These are phyloP conservation scores for Tenthredo notha DNA, from an alignment of 2,888 invertebrate genomes.

Conservation along the genomic window DNA sequence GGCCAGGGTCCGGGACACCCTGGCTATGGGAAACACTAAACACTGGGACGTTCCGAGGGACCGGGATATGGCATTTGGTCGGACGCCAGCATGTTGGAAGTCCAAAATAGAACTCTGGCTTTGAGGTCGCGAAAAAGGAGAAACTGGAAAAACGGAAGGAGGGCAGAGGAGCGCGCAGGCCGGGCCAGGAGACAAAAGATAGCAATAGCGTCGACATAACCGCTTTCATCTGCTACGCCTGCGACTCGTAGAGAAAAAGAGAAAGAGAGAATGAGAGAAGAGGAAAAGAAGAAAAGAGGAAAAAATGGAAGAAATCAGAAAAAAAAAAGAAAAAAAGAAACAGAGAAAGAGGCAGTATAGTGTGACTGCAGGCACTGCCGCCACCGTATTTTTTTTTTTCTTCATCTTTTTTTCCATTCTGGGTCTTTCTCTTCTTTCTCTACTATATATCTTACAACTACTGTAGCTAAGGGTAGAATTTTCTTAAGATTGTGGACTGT, in stretches of 20 bases:
- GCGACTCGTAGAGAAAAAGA: constrained; percentile 55
- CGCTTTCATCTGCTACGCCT: constrained; percentile 72
- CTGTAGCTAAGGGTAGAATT: constrained; percentile 33
- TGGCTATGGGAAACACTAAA: constrained; percentile 50
- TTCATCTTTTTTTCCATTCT: constrained; percentile 47
- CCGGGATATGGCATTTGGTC: constrained; percentile 71
- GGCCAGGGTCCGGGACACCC: constrained; percentile 38
- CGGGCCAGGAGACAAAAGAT: constrained; percentile 61
- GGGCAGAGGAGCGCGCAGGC: constrained; percentile 31
- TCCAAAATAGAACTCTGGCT: constrained; percentile 73
- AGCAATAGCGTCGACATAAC: constrained; percentile 65
- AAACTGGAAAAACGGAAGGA: constrained; percentile 54
- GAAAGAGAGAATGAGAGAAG: constrained; percentile 27
- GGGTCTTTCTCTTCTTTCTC: constrained; percentile 30
- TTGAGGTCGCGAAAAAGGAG: constrained; percentile 70
- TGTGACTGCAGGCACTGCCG: constrained; percentile 41
- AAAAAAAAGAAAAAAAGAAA: not conserved
- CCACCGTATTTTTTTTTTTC: not conserved
- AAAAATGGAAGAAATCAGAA: not conserved
- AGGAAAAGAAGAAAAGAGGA: not conserved
- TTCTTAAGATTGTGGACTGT: constrained; percentile 41
- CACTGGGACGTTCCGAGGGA: constrained; percentile 24
- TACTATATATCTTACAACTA: constrained; percentile 36
- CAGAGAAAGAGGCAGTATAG: constrained; percentile 17
- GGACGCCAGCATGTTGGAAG: constrained; percentile 72